Evolutionary conservation across 1,140 invertebrate genomes (phyloP).

Genomic region (Drosophila littoralis): DNA sequence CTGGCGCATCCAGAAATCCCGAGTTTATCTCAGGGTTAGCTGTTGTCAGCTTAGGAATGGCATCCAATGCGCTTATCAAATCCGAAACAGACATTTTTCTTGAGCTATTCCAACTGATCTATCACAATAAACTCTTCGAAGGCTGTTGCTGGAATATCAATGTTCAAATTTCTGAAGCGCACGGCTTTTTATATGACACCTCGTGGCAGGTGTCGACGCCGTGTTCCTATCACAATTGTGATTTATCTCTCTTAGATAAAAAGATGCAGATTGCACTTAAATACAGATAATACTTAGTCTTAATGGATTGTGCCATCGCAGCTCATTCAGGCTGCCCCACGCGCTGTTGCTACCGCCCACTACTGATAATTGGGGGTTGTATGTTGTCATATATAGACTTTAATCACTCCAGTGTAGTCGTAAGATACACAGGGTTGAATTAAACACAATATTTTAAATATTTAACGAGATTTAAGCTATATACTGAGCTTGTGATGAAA

Average conservation of each 20-base stretch:
- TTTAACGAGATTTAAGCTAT: too few species aligned
- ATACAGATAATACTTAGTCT: slow-evolving; percentile 17
- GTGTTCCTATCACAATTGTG: slow-evolving; percentile 32
- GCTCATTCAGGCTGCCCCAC: slow-evolving; percentile 1
- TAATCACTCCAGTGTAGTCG: background rate
- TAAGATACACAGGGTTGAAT: background rate
- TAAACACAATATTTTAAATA: background rate
- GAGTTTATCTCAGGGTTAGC: background rate
- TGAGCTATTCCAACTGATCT: slow-evolving; percentile 16
- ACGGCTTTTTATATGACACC: slow-evolving; percentile 53
- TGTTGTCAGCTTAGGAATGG: slow-evolving; percentile 47
- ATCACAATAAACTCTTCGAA: slow-evolving; percentile 10
- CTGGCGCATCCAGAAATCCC: slow-evolving; percentile 51
- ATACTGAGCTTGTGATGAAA: too few species aligned
- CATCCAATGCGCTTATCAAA: slow-evolving; percentile 62
- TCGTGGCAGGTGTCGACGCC: slow-evolving; percentile 16
- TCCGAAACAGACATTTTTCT: slow-evolving; percentile 68
- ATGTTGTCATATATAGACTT: background rate
- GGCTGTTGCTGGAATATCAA: slow-evolving; percentile 14
- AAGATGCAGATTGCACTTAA: slow-evolving; percentile 20
- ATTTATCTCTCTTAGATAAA: slow-evolving; percentile 48
- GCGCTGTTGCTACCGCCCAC: slow-evolving; percentile 21
- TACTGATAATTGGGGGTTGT: slow-evolving; percentile 15
- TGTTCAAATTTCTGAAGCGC: background rate
- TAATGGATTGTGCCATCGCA: slow-evolving; percentile 14